phyloP scores from a whole-genome alignment of 30 jellyfish, hydroid and myxozoan genomes.

The Cassiopea andromeda region DNA sequence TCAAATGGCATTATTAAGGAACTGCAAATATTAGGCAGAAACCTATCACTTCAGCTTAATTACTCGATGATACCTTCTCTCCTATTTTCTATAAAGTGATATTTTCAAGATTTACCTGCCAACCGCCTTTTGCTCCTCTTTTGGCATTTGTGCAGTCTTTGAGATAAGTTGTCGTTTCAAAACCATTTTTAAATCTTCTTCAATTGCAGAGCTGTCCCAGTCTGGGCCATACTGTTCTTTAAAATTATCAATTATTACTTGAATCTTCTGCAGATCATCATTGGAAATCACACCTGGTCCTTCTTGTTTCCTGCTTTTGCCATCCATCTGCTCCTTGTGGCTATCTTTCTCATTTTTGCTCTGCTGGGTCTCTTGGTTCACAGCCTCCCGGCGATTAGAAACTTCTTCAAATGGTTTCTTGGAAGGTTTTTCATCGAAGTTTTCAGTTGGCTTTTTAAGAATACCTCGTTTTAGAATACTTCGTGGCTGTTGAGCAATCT shows the following conservation, averaged over 20 bases:
- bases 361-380: conserved; percentile 1
- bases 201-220: conserved; percentile 65
- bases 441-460: conserved; percentile 58
- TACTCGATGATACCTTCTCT: too few species aligned
- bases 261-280: conserved; percentile 43
- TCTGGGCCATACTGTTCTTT: conserved; percentile 65
- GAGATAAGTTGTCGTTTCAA: conserved; percentile 19
- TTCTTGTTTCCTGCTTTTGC: not conserved
- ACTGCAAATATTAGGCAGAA: too few species aligned
- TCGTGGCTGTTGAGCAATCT: conserved; percentile 8
- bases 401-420: not conserved
- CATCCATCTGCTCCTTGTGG: not conserved
- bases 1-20: too few species aligned
- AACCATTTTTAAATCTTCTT: conserved; percentile 42
- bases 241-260: conserved; percentile 27
- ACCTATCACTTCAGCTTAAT: too few species aligned
- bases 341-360: not conserved
- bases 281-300: conserved; percentile 22
- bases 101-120: too few species aligned
- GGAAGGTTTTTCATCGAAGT: conserved; percentile 11
- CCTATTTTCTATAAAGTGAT: too few species aligned
- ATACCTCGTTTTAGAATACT: conserved; percentile 60
- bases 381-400: too few species aligned
- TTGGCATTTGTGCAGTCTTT: not conserved
- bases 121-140: not conserved